These are phyloP conservation scores for Eclectus roratus DNA, from an alignment of 2,113 vertebrate genomes.

Conservation along the genomic window DNA sequence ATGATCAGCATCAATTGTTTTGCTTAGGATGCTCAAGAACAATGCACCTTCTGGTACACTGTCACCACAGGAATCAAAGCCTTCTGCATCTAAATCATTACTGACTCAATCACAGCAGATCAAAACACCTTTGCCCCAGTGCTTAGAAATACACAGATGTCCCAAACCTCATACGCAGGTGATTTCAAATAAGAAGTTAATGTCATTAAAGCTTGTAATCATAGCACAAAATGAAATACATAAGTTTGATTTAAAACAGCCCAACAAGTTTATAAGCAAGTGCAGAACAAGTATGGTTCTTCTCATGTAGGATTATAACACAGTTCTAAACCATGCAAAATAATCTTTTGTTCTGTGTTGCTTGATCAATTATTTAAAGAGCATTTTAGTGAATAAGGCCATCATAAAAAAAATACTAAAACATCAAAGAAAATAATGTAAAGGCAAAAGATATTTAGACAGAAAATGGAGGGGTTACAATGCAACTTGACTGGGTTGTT, in stretches of 20 bases:
- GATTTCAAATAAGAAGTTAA: not conserved
- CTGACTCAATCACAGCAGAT: not conserved
- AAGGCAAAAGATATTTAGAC: not conserved
- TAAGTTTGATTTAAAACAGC: not conserved
- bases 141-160: not conserved
- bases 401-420: not conserved
- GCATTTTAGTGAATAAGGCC: not conserved
- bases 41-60: not conserved
- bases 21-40: not conserved
- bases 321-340: not conserved
- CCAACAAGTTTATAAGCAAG: not conserved
- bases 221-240: not conserved
- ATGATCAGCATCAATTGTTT: not conserved
- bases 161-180: not conserved
- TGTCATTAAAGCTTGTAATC: not conserved
- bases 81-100: not conserved
- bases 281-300: not conserved
- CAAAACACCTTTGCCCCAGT: not conserved
- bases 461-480: not conserved
- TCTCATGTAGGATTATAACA: not conserved
- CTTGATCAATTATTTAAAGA: constrained; percentile 32
- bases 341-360: not conserved
- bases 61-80: not conserved
- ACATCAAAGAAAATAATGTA: not conserved
- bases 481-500: not conserved